Base-by-base conservation (phyloP, 2,113 vertebrate genomes). In the Thunnus maccoyii region DNA sequence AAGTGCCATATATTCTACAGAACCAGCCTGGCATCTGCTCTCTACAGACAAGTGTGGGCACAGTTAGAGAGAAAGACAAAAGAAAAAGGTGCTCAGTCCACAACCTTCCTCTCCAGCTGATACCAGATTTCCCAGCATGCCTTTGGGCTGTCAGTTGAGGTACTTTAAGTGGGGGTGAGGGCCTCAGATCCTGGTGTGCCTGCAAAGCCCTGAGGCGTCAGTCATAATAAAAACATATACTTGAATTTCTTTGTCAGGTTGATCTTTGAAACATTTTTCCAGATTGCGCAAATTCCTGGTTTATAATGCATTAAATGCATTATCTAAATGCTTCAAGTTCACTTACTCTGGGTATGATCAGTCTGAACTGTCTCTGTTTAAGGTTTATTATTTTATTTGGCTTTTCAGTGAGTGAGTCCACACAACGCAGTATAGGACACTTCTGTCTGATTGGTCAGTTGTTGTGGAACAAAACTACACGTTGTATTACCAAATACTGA, bases 91-190 rank as follows among this genome's bases (percentile, higher is more conserved):
- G 58, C 41, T 78, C n/a, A n/a, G 36, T 61, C 30, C 18, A 44
- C 61, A 22, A 41, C 57, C 68, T 48, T 71, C 57, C 50, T 65
- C 41, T 61, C 47, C 30, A 57, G 64, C 18, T 76, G 22, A 74
- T 56, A 69, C 41, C 22, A 58, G 66, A 79, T 82, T 73, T 85
- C 80, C 72, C 90, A 85, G 76, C 68, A 89, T 82, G 75, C 54
- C 72, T 51, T 72, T 75, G 61, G 60, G 55, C 70, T 72, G 58
- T 41, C 60, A 64, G 54, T 36, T 57, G 30, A 77, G 66, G 36
- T 62, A 18, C 41, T 57, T 74, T 36, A 6, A 36, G 22, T 50
- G 50, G n/a, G 20, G 51, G 63, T 52, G 67, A 61, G 27, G 25
- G 77, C 66, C 27, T 54, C 54, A 17, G 70, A 78, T 80, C 69